Base-by-base conservation (phyloP, 1,140 invertebrate genomes). In the Pseudomyrmex concolor region DNA sequence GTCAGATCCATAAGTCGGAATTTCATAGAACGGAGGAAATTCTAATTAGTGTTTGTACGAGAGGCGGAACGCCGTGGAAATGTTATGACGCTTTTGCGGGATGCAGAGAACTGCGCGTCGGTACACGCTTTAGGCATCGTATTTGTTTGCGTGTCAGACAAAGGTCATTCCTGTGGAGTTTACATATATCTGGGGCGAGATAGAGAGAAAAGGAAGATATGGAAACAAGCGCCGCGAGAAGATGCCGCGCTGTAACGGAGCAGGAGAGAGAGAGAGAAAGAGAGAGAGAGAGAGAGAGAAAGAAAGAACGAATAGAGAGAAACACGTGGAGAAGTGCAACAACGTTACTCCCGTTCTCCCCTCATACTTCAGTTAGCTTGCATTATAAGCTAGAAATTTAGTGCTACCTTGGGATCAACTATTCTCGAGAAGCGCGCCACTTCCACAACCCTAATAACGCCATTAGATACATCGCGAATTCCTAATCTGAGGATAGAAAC, bases 401-500 rank as follows among this genome's bases (percentile, higher is more conserved):
- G 83, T 87, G 81, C 82, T 84, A 72, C 85, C 93, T 85, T 85
- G 92, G 93, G 92, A 93, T 89, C 90, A 86, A 90, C 84, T 87
- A 87, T 82, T 92, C 90, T 89, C 87, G 89, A 90, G 90, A 90
- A 93, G 82, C 88, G 89, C 83, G 72, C 76, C 90, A 91, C 90
- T 91, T 91, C 85, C 90, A 91, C 90, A 89, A 91, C 89, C 88
- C 86, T 93, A 94, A 94, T 93, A 93, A 93, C 89, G 86, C 88
- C 89, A 93, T 93, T 92, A 92, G 89, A 94, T 91, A 90, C 91
- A 92, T 92, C 89, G 88, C 86, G 64, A 90, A 91, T 89, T 86
- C 84, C 92, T 93, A 92, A 94, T 94, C 92, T 93, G 85, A 85
- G 91, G 90, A 90, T 90, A 78, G 90, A 90, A 92, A 93, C 89